Evolutionary conservation across 1,140 invertebrate species (phyloP).

Genomic region (Panagrolaimus sp.): DNA sequence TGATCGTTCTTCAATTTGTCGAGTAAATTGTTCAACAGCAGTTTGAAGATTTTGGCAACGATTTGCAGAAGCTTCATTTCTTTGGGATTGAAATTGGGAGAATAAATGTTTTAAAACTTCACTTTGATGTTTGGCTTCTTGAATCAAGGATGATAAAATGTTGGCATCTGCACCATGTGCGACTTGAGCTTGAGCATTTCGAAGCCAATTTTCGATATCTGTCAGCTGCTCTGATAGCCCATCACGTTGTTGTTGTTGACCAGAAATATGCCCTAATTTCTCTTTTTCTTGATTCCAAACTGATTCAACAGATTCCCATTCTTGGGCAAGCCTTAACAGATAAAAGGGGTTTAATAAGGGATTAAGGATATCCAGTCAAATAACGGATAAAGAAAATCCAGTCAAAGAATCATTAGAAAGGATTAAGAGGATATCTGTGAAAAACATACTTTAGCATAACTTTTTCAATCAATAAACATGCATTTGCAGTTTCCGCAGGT

Average conservation of each 20-base stretch:
- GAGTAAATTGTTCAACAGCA: not conserved
- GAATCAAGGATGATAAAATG: not conserved
- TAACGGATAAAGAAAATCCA: no score
- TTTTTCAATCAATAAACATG: constrained; percentile 51
- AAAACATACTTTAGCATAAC: constrained; percentile 54
- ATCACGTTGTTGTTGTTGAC: not conserved
- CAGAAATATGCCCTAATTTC: not conserved
- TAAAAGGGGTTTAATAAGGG: constrained; percentile 14
- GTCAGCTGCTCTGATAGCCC: constrained; percentile 67
- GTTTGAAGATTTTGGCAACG: not conserved
- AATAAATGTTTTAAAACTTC: not conserved
- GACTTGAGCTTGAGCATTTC: constrained; percentile 3
- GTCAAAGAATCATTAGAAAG: no score
- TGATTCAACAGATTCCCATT: constrained; percentile 68
- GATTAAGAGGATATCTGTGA: no score
- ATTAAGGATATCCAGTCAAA: not conserved
- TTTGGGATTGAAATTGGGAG: not conserved
- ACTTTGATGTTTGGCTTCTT: not conserved
- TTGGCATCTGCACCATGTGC: not conserved
- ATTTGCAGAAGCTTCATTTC: not conserved
- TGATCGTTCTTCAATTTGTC: not conserved
- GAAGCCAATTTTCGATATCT: constrained; percentile 63
- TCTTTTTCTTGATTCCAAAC: constrained; percentile 59
- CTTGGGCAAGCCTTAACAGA: constrained; percentile 68
- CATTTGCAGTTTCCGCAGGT: constrained; percentile 41